These are phyloP conservation scores for Phalangium opilio DNA, from an alignment of 2,888 invertebrate genomes.

Conservation along the genomic window DNA sequence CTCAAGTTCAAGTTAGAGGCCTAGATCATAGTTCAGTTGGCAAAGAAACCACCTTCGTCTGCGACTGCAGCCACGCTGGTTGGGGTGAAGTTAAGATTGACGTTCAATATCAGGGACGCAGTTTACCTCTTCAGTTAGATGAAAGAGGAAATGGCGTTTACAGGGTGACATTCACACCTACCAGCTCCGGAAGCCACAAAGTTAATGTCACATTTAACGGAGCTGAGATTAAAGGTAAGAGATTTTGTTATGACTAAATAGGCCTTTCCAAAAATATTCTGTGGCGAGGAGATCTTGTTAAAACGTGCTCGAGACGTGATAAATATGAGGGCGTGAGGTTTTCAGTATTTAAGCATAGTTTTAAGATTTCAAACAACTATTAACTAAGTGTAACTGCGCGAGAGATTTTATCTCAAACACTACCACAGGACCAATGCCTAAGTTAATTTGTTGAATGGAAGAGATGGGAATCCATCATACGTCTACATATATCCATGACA, in stretches of 20 bases:
- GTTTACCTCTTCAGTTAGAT: constrained; percentile 41
- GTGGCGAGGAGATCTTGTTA: not conserved
- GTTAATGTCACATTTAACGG: constrained; percentile 81
- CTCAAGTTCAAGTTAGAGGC: constrained; percentile 52
- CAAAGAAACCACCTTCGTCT: constrained; percentile 45
- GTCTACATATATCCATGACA: too few species aligned
- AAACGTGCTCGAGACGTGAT: too few species aligned
- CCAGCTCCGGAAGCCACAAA: constrained; percentile 83
- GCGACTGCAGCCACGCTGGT: constrained; percentile 57
- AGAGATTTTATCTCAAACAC: too few species aligned
- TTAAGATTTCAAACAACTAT: too few species aligned
- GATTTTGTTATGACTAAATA: not conserved
- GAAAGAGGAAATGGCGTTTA: constrained; percentile 53
- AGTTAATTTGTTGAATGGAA: too few species aligned
- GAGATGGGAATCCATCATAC: too few species aligned
- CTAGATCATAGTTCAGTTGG: not conserved
- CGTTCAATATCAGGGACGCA: constrained; percentile 73
- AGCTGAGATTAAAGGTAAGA: constrained; percentile 14
- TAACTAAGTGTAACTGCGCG: too few species aligned
- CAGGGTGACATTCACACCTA: constrained; percentile 78
- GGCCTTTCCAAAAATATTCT: not conserved
- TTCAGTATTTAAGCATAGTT: too few species aligned
- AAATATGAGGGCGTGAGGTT: too few species aligned
- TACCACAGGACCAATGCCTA: too few species aligned
- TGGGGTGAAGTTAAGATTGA: constrained; percentile 81